Evolutionary conservation across 1,140 invertebrate genomes (phyloP).

Genomic region (Cherax destructor): DNA sequence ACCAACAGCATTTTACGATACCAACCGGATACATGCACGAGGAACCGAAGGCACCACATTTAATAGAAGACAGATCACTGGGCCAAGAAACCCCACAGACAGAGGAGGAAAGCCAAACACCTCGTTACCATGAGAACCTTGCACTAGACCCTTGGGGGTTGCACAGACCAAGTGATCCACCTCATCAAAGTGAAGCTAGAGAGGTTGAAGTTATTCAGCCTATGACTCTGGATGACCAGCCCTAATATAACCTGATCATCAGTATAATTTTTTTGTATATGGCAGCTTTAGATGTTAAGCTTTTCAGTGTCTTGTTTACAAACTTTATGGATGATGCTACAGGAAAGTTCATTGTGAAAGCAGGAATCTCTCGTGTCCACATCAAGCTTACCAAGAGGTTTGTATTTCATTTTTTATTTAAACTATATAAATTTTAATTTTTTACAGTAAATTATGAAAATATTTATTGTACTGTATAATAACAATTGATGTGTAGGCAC

Average conservation of each 20-base stretch:
- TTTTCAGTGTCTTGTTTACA: too few species aligned
- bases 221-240: conserved; percentile 45
- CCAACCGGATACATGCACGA: conserved; percentile 32
- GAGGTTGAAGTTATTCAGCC: conserved; percentile 33
- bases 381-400: background rate
- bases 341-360: background rate
- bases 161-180: background rate
- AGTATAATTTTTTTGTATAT: background rate
- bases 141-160: background rate
- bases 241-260: background rate
- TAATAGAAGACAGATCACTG: background rate
- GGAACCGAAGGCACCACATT: background rate
- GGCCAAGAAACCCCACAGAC: background rate
- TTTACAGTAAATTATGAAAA: background rate
- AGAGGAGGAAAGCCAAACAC: background rate
- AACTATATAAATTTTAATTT: background rate
- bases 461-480: background rate
- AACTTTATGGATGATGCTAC: too few species aligned
- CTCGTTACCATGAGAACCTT: conserved; percentile 12
- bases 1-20: conserved; percentile 53
- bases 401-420: background rate
- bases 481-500: background rate
- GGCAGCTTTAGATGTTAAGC: conserved; percentile 1
- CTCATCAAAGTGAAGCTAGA: conserved; percentile 2
- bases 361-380: background rate